Base-by-base conservation (phyloP, 2,888 invertebrate species). In the Volucella inanis region DNA sequence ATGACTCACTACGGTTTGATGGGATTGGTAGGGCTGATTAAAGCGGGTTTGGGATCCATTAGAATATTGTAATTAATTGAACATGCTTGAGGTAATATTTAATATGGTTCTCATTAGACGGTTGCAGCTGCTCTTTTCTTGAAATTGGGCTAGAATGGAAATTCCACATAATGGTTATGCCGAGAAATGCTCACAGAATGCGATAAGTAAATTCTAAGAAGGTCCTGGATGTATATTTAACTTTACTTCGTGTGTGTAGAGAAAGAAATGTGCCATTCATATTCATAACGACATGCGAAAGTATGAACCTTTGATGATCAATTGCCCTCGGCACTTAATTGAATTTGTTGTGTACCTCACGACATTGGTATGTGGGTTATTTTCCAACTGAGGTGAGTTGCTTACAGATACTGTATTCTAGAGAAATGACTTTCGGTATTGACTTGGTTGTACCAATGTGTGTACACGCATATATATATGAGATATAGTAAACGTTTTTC, bases 31-130 rank as follows among this genome's bases (percentile, higher is more conserved):
- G 9, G 71, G 41, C 39, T 22, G 45, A 14, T 59, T 22, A 3
- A 10, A 45, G 11, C 43, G 9, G 50, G 31, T 65, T 47, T 41
- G 47, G 61, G 54, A 71, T 76, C 80, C 71, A 80, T 84, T 76
- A 57, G 61, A 84, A 84, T 65, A 79, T 84, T 65, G 70, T 84
- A 84, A 84, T 80, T 76, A 84, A 84, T 71, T 84, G 84, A 80
- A 70, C 80, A 84, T 75, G 64, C 75, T 57, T 57, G 52, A 83
- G 68, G 79, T 79, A 75, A 70, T 75, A 79, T 75, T 84, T 54
- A 70, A 79, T 84, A 75, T 64, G 71, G 47, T 52, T 71, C 39
- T 43, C 62, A 61, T 61, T 70, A 55, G 43, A 59, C 31, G 62
- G 68, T 38, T 77, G 77, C 70, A 71, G 67, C 67, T 74, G 83